A percentile compares a stretch with the other conserved stretches of the same genome.
Evolutionary conservation across 2,797 vertebrate genomes (phyloP).

Genomic region (Myiotriccus ornatus): DNA sequence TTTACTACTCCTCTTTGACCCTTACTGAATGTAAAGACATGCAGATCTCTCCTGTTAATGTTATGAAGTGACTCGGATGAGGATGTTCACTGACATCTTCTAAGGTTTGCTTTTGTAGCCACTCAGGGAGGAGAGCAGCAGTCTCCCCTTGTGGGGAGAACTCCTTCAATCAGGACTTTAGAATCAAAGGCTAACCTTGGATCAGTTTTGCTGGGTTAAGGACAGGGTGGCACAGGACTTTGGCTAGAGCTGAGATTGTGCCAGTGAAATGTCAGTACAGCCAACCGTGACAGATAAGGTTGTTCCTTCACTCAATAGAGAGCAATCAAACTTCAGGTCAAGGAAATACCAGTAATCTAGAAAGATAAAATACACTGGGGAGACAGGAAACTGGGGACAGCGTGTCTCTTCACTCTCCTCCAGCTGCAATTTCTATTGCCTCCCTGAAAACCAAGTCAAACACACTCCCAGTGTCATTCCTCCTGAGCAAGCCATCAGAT

Average conservation of each 20-base stretch:
- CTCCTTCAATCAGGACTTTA: neutral
- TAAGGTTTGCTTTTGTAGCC: neutral
- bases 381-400: neutral
- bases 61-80: neutral
- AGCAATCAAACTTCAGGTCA: neutral
- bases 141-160: neutral
- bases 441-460: neutral
- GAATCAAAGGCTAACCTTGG: neutral
- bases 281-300: neutral
- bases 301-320: neutral
- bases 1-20: neutral
- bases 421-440: neutral
- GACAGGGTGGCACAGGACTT: constrained; percentile 44
- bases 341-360: neutral
- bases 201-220: neutral
- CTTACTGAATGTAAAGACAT: neutral
- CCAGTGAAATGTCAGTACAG: neutral
- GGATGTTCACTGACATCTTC: neutral
- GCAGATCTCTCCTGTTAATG: neutral
- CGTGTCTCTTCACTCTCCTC: neutral
- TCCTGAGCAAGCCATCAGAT: neutral
- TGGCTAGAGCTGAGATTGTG: neutral
- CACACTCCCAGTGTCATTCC: neutral
- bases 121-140: neutral
- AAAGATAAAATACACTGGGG: neutral